Percentiles rank a stretch among this genome's conserved stretches.
These are phyloP conservation scores for Melipona quadrifasciata DNA, from an alignment of 1,140 invertebrate species.

Conservation along the genomic window DNA sequence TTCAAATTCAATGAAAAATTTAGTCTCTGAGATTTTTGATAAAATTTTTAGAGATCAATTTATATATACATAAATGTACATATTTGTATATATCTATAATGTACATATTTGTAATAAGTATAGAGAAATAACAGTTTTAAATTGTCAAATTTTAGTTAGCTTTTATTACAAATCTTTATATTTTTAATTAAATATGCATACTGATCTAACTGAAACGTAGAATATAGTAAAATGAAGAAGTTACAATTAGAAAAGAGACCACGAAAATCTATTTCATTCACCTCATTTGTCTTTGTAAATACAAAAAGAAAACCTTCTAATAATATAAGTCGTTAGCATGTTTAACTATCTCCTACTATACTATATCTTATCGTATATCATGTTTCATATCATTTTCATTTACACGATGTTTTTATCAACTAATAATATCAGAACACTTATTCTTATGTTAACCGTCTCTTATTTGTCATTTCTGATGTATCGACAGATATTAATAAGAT, in stretches of 20 bases:
- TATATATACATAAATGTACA: neutral
- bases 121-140: neutral
- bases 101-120: neutral
- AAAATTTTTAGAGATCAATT: neutral
- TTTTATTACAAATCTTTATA: neutral
- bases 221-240: neutral
- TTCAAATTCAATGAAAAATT: neutral
- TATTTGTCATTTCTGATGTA: neutral
- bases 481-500: neutral
- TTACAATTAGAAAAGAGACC: neutral
- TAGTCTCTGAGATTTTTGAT: neutral
- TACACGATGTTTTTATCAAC: neutral
- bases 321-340: neutral
- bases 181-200: neutral
- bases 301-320: neutral
- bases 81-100: neutral
- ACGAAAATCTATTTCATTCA: neutral
- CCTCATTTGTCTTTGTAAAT: neutral
- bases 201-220: neutral
- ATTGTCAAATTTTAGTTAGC: too few relatives aligned
- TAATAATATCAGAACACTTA: neutral
- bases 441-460: neutral
- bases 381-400: slow-evolving; percentile 1
- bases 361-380: neutral
- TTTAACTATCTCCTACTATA: neutral